Evolutionary conservation across 1,140 invertebrate genomes (phyloP), one percentile per base, ranked within the genome.

Genomic region (Leptinotarsa texana): DNA sequence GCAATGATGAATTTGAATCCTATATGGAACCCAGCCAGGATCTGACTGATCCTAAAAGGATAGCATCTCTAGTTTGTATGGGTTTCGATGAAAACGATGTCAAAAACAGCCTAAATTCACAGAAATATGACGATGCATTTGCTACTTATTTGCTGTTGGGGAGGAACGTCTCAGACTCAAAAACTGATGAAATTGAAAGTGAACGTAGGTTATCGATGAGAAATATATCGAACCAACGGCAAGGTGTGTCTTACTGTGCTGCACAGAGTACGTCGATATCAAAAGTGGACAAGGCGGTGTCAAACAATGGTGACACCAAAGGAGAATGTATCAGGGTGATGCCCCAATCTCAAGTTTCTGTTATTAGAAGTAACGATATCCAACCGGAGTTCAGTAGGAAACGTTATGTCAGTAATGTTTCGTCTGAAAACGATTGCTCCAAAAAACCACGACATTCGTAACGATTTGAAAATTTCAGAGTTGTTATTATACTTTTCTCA

Each of bases 1-100:
- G 99, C 87, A 98, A 99, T 78, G 98, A 99, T 83, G 98, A 99
- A 89, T 89, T 99, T 72, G 95, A 98, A 88, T 98, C 98, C 69
- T 99, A 95, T 88, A 89, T 95, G 80, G 98, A 99, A 89, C 97
- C 97, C 76, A 92, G 95, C 87, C 91, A 95, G 84, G 97, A 99
- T 90, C 94, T 96, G 87, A 95, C 93, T 87, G 98, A 99, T 89
- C 93, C 95, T 84, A 94, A 97, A 88, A 91, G 97, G 91, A 99
- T 99, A 93, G 96, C 98, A 88, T 93, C 95, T 81, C 90, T 99
- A 85, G 93, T 96, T 79, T 93, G 92, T 84, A 92, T 99, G 91
- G 98, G 98, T 76, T 99, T 98, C 87, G 94, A 92, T 84, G 90
- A 95, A 85, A 92, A 92, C 85, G 95, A 6, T 6, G 27, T 33